A percentile compares a stretch with the other conserved stretches of the same genome.
These are phyloP conservation scores for Callyntrura guangdongensis DNA, from an alignment of 2,888 invertebrate genomes.

Conservation along the genomic window DNA sequence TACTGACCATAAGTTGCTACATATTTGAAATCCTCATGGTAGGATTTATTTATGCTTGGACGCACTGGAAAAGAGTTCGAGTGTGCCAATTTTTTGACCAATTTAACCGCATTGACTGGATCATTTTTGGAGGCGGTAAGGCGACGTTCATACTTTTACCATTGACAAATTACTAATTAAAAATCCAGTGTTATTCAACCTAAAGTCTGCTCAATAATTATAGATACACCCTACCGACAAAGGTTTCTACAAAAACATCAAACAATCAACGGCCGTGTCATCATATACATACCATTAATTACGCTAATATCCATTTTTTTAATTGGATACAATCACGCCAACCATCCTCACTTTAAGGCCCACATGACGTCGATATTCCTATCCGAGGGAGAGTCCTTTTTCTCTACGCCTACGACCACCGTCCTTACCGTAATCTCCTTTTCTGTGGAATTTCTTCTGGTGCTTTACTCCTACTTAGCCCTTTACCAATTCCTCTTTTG, in stretches of 20 bases:
- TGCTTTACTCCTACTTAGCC: conserved; percentile 25
- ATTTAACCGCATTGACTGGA: neutral
- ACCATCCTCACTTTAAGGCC: conserved; percentile 30
- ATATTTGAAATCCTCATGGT: neutral
- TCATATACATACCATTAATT: neutral
- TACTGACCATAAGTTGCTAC: conserved; percentile 4
- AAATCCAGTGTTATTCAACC: neutral
- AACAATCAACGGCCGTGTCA: neutral
- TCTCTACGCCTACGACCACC: neutral
- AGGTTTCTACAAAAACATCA: neutral
- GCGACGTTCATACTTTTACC: too few species aligned
- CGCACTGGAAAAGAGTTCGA: neutral
- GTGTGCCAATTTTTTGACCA: neutral
- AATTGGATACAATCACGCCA: conserved; percentile 30
- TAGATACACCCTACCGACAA: neutral
- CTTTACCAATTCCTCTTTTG: conserved; percentile 30
- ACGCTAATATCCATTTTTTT: neutral
- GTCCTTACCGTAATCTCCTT: conserved; percentile 14
- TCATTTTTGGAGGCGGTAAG: conserved; percentile 18
- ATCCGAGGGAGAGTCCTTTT: neutral
- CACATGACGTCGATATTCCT: conserved; percentile 24
- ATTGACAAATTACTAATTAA: neutral
- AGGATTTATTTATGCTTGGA: neutral
- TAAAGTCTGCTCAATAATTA: neutral
- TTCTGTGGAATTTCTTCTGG: neutral